These are phyloP conservation scores for Lasioglossum vierecki DNA, from an alignment of 2,888 invertebrate species.

Conservation along the genomic window DNA sequence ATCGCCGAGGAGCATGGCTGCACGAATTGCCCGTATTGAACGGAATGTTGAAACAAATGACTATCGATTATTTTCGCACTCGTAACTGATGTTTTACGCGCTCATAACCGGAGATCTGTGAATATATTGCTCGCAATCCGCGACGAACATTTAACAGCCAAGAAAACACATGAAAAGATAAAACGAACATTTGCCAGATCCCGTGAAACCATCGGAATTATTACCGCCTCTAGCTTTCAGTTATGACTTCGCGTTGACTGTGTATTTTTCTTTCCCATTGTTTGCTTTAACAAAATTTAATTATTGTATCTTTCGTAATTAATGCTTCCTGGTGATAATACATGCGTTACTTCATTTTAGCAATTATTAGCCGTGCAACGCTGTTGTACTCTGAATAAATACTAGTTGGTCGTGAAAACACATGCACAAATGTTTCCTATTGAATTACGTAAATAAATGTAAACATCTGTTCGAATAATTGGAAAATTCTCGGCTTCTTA, in stretches of 20 bases:
- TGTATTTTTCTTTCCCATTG: background rate
- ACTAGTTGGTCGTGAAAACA: background rate
- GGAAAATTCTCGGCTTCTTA: no score
- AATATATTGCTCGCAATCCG: background rate
- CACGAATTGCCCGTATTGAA: background rate
- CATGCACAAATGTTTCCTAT: background rate
- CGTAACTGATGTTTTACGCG: conserved; percentile 1
- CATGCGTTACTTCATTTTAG: background rate
- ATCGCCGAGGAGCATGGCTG: conserved; percentile 14
- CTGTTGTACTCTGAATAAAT: background rate
- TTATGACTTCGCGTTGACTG: background rate
- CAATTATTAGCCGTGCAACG: background rate
- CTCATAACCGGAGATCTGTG: conserved; percentile 4
- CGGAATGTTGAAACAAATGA: background rate
- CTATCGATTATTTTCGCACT: conserved; percentile 17
- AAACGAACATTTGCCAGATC: background rate
- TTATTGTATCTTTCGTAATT: background rate
- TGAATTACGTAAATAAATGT: background rate
- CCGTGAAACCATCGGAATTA: background rate
- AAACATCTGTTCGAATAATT: no score
- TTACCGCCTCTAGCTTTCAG: background rate
- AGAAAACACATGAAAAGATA: background rate
- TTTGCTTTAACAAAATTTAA: background rate
- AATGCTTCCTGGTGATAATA: background rate
- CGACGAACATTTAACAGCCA: background rate